phyloP scores from a whole-genome alignment of 1,140 invertebrate species.

The Halesus radiatus region DNA sequence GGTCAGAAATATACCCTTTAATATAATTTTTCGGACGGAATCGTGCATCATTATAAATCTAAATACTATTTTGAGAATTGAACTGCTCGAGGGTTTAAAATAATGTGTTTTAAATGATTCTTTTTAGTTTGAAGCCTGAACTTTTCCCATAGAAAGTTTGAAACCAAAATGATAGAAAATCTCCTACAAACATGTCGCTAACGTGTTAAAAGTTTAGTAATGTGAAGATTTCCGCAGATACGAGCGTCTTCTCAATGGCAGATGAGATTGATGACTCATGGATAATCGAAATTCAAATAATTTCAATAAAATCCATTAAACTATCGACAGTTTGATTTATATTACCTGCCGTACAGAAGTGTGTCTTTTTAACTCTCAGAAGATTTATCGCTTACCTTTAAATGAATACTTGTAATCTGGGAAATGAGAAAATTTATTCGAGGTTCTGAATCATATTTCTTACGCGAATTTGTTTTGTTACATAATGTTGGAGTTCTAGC shows the following conservation, averaged over 20 bases:
- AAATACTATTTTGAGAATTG: no score
- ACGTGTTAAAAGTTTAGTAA: not conserved
- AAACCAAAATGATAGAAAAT: not conserved
- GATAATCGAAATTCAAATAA: slow-evolving; percentile 41
- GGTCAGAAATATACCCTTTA: no score
- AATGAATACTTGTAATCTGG: no score
- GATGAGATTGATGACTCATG: slow-evolving; percentile 45
- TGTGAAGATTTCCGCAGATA: not conserved
- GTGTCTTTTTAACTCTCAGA: not conserved
- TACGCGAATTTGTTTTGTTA: no score
- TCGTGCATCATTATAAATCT: no score
- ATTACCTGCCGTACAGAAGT: not conserved
- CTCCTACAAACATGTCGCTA: slow-evolving; percentile 3
- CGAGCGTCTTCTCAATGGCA: slow-evolving; percentile 11
- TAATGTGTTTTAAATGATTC: no score
- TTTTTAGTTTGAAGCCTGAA: not conserved
- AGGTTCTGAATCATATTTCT: no score
- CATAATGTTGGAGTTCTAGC: no score
- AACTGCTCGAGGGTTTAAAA: no score
- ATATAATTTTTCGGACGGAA: no score
- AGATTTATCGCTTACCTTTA: no score
- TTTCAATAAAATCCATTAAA: slow-evolving; percentile 44
- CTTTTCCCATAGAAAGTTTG: slow-evolving; percentile 15
- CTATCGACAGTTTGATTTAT: slow-evolving; percentile 40
- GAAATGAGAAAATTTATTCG: no score